Conservation (phyloP, 2,888 invertebrate species). For the Lagria hirta region DNA sequence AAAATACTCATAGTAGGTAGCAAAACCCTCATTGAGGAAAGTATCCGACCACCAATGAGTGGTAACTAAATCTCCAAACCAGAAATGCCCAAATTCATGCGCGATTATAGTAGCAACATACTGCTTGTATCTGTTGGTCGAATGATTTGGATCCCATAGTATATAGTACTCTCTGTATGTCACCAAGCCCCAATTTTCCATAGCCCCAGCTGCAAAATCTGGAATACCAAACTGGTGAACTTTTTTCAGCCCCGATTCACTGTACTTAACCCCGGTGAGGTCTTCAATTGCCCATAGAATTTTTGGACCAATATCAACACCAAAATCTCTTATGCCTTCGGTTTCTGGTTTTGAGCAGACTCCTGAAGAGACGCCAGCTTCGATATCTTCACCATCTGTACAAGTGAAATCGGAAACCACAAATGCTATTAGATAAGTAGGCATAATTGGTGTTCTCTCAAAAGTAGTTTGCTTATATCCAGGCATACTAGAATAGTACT, state of each 20-base stretch:
- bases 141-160: slow-evolving; percentile 32
- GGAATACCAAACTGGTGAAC: slow-evolving; percentile 80
- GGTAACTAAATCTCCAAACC: slow-evolving; percentile 78
- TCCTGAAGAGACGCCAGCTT: slow-evolving; percentile 33
- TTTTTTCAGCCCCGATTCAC: slow-evolving; percentile 58
- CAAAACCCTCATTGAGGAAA: slow-evolving; percentile 76
- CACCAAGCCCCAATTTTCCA: slow-evolving; percentile 90
- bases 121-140: slow-evolving; percentile 47
- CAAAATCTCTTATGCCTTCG: slow-evolving; percentile 53
- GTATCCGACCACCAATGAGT: slow-evolving; percentile 74
- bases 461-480: background rate
- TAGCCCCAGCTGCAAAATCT: slow-evolving; percentile 80
- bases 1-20: slow-evolving; percentile 64
- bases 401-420: background rate
- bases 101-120: slow-evolving; percentile 66
- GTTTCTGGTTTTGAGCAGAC: slow-evolving; percentile 56
- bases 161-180: slow-evolving; percentile 61
- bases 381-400: background rate
- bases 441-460: slow-evolving; percentile 1
- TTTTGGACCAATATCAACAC: slow-evolving; percentile 53
- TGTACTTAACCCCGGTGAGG: slow-evolving; percentile 59
- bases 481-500: too few relatives aligned
- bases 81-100: slow-evolving; percentile 80
- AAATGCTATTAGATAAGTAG: slow-evolving; percentile 5
- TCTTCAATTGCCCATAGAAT: slow-evolving; percentile 57